phyloP scores from a whole-genome alignment of 2,888 invertebrate genomes.

The Drosophila conformis region DNA sequence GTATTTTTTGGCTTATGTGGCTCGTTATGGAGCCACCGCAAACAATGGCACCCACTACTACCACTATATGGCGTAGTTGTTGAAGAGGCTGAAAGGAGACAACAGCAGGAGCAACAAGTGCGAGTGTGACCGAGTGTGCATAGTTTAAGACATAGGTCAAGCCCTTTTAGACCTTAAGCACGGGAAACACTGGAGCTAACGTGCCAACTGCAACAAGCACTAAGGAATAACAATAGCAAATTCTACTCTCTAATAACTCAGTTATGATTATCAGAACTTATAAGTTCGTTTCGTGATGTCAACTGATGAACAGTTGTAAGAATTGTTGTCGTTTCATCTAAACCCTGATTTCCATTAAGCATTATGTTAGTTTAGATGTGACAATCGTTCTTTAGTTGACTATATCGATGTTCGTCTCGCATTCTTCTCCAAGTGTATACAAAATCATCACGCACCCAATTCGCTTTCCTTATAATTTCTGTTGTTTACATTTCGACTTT shows the following conservation, averaged over 20 bases:
- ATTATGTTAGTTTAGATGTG: neutral
- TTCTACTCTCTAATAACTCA: neutral
- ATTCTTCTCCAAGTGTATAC: slow-evolving; percentile 2
- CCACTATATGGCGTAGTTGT: neutral
- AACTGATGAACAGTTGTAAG: neutral
- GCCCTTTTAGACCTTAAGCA: slow-evolving; percentile 14
- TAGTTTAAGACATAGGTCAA: slow-evolving; percentile 40
- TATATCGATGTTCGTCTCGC: neutral
- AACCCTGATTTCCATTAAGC: neutral
- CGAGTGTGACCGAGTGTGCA: slow-evolving; percentile 17
- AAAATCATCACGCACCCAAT: slow-evolving; percentile 27
- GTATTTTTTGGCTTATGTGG: slow-evolving; percentile 13
- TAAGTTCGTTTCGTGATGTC: neutral
- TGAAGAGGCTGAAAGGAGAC: neutral
- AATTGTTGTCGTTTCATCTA: neutral
- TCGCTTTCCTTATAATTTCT: slow-evolving; percentile 6
- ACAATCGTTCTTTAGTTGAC: neutral
- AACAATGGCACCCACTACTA: slow-evolving; percentile 25
- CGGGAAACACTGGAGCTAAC: slow-evolving; percentile 10
- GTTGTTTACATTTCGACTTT: neutral
- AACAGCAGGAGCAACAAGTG: slow-evolving; percentile 43
- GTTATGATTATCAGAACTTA: neutral
- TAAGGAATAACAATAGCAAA: neutral
- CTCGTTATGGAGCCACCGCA: slow-evolving; percentile 19
- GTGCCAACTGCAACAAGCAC: slow-evolving; percentile 1